Conservation (phyloP, 2,797 vertebrate species). For the Liasis olivaceus region DNA sequence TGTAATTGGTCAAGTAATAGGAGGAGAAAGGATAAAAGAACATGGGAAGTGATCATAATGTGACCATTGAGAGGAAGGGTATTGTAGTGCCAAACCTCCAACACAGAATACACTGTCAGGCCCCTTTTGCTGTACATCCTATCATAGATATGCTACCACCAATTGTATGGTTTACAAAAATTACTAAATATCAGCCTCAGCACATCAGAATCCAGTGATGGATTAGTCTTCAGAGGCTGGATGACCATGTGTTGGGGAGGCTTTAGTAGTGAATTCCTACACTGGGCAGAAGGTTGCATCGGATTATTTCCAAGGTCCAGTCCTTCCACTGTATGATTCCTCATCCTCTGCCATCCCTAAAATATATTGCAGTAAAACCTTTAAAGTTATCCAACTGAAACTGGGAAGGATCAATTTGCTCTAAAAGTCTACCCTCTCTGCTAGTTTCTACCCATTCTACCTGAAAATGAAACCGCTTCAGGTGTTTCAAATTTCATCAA, state of each 20-base stretch:
- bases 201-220: not conserved
- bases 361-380: not conserved
- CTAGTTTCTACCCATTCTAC: not conserved
- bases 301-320: not conserved
- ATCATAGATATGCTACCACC: not conserved
- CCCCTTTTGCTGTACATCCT: not conserved
- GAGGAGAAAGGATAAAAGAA: not conserved
- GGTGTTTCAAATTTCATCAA: not conserved
- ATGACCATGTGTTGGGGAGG: not conserved
- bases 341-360: not conserved
- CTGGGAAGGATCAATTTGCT: not conserved
- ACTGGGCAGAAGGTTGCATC: not conserved
- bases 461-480: not conserved
- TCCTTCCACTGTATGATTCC: not conserved
- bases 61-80: not conserved
- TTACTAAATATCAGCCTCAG: not conserved
- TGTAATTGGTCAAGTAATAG: not conserved
- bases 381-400: not conserved
- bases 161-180: not conserved
- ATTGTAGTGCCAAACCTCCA: not conserved
- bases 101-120: not conserved
- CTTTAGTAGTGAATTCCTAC: not conserved
- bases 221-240: not conserved
- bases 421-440: not conserved
- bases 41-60: not conserved